These are phyloP conservation scores for Pandemis heparana DNA, from an alignment of 2,888 invertebrate species.

Conservation along the genomic window DNA sequence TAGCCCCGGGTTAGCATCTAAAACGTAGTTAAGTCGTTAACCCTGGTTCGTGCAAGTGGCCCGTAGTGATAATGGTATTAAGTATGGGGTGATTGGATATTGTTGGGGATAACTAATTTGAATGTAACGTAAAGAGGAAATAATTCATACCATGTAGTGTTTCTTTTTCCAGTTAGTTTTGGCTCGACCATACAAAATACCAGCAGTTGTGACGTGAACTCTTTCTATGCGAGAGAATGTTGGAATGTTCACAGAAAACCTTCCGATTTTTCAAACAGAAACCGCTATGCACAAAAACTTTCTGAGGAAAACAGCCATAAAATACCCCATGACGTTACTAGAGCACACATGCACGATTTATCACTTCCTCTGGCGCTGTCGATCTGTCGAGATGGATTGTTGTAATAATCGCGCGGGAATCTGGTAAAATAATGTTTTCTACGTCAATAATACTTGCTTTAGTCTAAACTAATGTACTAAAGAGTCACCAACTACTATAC, in stretches of 20 bases:
- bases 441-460: not conserved
- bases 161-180: no score
- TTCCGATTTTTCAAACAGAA: not conserved
- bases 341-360: conserved; percentile 23
- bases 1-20: no score
- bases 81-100: no score
- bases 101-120: no score
- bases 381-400: conserved; percentile 30
- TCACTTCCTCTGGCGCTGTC: conserved; percentile 17
- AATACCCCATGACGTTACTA: conserved; percentile 6
- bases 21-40: no score
- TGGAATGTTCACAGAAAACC: not conserved
- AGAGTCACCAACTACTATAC: not conserved
- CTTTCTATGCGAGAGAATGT: not conserved
- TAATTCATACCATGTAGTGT: no score
- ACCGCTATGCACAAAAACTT: not conserved
- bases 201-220: no score
- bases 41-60: no score
- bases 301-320: not conserved
- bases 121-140: no score
- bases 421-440: conserved; percentile 12
- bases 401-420: conserved; percentile 21
- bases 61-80: no score
- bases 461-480: not conserved
- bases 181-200: no score